Conservation (phyloP, 1,140 invertebrate species). For the Brachionus angularis region DNA sequence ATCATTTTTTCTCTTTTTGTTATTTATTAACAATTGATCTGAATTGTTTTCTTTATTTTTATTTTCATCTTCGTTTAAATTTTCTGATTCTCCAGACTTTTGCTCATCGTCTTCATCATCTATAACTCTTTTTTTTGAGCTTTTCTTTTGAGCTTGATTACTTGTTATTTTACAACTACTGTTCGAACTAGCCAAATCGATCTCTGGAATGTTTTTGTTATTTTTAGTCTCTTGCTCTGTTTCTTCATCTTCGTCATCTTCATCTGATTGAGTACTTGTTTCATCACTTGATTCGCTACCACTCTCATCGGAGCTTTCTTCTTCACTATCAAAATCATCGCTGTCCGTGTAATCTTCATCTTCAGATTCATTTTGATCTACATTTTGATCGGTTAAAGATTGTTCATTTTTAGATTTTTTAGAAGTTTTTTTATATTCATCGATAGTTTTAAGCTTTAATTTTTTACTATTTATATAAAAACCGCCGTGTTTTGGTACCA, state of each 20-base stretch:
- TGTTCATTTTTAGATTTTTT: neutral
- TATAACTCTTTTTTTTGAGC: neutral
- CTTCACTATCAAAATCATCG: constrained; percentile 19
- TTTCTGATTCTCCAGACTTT: neutral
- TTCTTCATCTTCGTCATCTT: constrained; percentile 6
- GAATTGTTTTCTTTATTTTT: constrained; percentile 31
- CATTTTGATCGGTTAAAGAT: neutral
- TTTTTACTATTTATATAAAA: constrained; percentile 41
- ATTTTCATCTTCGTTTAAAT: neutral
- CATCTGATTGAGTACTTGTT: neutral
- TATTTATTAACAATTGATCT: neutral
- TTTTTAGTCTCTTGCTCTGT: neutral
- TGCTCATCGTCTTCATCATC: constrained; percentile 1
- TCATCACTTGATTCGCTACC: neutral
- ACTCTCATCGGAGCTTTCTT: neutral
- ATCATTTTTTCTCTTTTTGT: constrained; percentile 26
- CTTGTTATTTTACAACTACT: neutral
- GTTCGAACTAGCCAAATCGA: constrained; percentile 7
- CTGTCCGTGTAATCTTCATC: neutral
- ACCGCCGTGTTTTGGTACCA: constrained; percentile 22
- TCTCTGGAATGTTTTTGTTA: neutral
- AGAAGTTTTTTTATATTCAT: constrained; percentile 21
- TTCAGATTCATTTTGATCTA: neutral
- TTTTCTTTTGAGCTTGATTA: neutral
- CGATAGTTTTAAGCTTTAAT: constrained; percentile 7